A percentile compares a stretch with the other conserved stretches of the same genome.
phyloP scores from a whole-genome alignment of 2,888 invertebrate species.

The Lycophotia porphyrea region DNA sequence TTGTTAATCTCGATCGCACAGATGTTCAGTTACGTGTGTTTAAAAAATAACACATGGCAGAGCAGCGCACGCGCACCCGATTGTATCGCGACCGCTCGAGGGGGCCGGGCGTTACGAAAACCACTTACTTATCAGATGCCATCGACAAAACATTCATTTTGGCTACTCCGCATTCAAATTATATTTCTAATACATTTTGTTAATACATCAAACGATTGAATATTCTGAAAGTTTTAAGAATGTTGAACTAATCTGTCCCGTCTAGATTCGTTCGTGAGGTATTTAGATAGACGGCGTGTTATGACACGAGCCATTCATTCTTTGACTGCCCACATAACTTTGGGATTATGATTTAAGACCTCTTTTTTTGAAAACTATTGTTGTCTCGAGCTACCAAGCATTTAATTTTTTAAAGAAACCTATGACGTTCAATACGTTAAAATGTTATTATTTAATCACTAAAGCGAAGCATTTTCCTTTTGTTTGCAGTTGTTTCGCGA shows the following conservation, averaged over 20 bases:
- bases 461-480: not conserved
- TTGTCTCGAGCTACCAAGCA: slow-evolving; percentile 8
- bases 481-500: not conserved
- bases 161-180: slow-evolving; percentile 83
- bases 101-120: slow-evolving; percentile 90
- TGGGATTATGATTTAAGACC: slow-evolving; percentile 44
- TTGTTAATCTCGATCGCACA: slow-evolving; percentile 78
- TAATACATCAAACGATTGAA: slow-evolving; percentile 63
- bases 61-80: slow-evolving; percentile 82
- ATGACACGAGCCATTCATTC: slow-evolving; percentile 42
- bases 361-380: slow-evolving; percentile 40
- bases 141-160: slow-evolving; percentile 84
- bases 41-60: slow-evolving; percentile 76
- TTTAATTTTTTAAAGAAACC: not conserved
- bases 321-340: slow-evolving; percentile 28
- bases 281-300: slow-evolving; percentile 49
- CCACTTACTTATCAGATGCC: slow-evolving; percentile 88
- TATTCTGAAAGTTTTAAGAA: slow-evolving; percentile 68
- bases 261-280: slow-evolving; percentile 61
- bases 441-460: not conserved
- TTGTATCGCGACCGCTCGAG: slow-evolving; percentile 82
- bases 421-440: not conserved
- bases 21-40: slow-evolving; percentile 81
- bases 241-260: slow-evolving; percentile 67
- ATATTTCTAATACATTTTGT: slow-evolving; percentile 64